Conservation (phyloP, 2,888 invertebrate species). For the Camptogramma bilineatum region DNA sequence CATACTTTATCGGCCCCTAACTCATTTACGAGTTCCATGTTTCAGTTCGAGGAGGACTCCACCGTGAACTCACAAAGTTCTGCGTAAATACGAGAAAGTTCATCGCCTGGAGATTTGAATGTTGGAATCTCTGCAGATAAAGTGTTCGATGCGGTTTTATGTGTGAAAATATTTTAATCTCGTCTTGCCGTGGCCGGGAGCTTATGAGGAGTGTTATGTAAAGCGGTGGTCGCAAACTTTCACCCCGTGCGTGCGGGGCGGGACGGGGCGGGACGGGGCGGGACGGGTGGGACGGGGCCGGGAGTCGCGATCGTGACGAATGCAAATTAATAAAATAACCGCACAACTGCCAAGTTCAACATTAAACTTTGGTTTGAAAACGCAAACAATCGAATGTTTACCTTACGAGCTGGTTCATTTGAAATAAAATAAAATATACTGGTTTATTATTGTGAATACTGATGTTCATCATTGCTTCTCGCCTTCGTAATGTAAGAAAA, state of each 20-base stretch:
- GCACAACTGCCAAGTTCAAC: slow-evolving; percentile 11
- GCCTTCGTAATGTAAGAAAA: not conserved
- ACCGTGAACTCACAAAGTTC: slow-evolving; percentile 1
- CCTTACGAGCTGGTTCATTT: slow-evolving; percentile 5
- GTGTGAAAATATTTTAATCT: slow-evolving; percentile 49
- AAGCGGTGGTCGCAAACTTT: slow-evolving; percentile 22
- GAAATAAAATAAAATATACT: slow-evolving; percentile 1
- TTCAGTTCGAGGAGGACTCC: slow-evolving; percentile 61
- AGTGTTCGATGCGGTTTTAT: slow-evolving; percentile 43
- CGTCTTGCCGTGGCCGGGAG: slow-evolving; percentile 21
- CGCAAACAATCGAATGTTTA: slow-evolving; percentile 5
- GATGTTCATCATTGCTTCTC: not conserved
- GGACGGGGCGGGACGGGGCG: slow-evolving; percentile 13
- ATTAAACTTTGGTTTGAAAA: slow-evolving; percentile 11
- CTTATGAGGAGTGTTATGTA: slow-evolving; percentile 15
- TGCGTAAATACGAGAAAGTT: slow-evolving; percentile 63
- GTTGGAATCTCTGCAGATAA: slow-evolving; percentile 52
- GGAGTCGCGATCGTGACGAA: slow-evolving; percentile 9
- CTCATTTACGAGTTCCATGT: slow-evolving; percentile 66
- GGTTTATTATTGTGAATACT: slow-evolving; percentile 3
- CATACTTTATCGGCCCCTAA: slow-evolving; percentile 66
- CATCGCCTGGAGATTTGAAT: slow-evolving; percentile 53
- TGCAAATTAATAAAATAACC: slow-evolving; percentile 15
- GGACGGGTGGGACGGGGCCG: slow-evolving; percentile 10
- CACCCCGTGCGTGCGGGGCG: not conserved